Evolutionary conservation across 2,888 invertebrate species (phyloP).

Genomic region (Dimorphilus gyrociliatus): DNA sequence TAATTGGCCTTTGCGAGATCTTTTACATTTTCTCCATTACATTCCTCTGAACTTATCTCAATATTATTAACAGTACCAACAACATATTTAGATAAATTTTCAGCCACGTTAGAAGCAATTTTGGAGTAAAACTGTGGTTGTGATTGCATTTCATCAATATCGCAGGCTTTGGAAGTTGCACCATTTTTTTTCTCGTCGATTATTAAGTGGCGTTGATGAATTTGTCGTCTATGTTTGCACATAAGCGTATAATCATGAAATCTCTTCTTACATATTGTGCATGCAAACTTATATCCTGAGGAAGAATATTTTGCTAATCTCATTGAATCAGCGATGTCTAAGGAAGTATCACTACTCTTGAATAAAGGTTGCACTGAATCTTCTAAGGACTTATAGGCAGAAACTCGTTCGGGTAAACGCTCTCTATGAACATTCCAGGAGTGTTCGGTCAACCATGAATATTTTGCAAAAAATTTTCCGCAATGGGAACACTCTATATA

Average conservation of each 20-base stretch:
- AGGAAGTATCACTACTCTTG: no score
- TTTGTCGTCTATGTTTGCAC: conserved; percentile 36
- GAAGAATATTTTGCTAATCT: conserved; percentile 8
- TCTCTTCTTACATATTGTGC: conserved; percentile 35
- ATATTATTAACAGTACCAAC: no score
- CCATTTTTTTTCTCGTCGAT: no score
- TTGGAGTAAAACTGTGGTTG: no score
- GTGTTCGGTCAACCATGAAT: conserved; percentile 3
- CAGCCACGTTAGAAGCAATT: no score
- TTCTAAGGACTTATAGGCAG: conserved; percentile 8
- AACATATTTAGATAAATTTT: no score
- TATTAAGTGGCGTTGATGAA: conserved; percentile 19
- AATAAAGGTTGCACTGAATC: no score
- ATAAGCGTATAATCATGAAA: conserved; percentile 37
- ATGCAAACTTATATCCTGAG: conserved; percentile 24
- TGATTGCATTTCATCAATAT: no score
- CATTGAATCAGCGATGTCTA: conserved; percentile 11
- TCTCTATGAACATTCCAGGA: conserved; percentile 3
- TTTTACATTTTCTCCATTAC: no score
- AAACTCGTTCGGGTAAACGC: conserved; percentile 5
- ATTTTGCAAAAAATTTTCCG: conserved; percentile 12
- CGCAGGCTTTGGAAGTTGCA: no score
- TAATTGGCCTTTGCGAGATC: no score
- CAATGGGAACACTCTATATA: conserved; percentile 20
- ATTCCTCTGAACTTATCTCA: no score